Evolutionary conservation across 2,888 invertebrate genomes (phyloP).

Genomic region (Sisyra terminalis): DNA sequence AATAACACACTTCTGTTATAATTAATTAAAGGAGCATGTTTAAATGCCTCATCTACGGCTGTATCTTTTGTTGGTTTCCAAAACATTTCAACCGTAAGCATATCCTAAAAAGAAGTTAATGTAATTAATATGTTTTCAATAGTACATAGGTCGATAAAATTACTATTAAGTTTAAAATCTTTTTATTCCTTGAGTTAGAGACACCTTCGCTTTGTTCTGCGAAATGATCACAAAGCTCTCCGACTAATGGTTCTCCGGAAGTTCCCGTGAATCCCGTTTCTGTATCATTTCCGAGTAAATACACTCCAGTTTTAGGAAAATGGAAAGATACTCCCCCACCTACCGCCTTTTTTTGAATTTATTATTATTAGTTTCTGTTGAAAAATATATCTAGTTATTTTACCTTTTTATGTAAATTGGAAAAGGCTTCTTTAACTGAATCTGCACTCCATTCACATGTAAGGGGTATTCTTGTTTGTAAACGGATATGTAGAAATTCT

Average conservation of each 20-base stretch:
- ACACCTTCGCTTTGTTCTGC: conserved; percentile 16
- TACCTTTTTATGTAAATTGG: conserved; percentile 47
- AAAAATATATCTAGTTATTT: conserved; percentile 1
- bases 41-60: conserved; percentile 26
- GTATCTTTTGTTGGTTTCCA: conserved; percentile 43
- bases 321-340: conserved; percentile 58
- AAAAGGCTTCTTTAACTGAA: conserved; percentile 42
- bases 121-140: too few relatives aligned
- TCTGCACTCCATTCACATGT: conserved; percentile 40
- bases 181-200: conserved; percentile 17
- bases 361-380: background rate
- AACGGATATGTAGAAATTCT: conserved; percentile 52
- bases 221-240: conserved; percentile 24
- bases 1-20: conserved; percentile 46
- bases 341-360: conserved; percentile 31
- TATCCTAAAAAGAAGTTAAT: conserved; percentile 29
- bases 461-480: conserved; percentile 47
- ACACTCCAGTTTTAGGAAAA: conserved; percentile 44
- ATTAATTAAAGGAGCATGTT: conserved; percentile 37
- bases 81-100: conserved; percentile 40
- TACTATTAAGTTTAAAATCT: conserved; percentile 14
- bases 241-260: conserved; percentile 32
- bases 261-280: conserved; percentile 37
- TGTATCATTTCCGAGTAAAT: conserved; percentile 42
- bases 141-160: conserved; percentile 6